Base-by-base conservation (phyloP, 1,140 invertebrate genomes). In the Drosophila lacertosa region DNA sequence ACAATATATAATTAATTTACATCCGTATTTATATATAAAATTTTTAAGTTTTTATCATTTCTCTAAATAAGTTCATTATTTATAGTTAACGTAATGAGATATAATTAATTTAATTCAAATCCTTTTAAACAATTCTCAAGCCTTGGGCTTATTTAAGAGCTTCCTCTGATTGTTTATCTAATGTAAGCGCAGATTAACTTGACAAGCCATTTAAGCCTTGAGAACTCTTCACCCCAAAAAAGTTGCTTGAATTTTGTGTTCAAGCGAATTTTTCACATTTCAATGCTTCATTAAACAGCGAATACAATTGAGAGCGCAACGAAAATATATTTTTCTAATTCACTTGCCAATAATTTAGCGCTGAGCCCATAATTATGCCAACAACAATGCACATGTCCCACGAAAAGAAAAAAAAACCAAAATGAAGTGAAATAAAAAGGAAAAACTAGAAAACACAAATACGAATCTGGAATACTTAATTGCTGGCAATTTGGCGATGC, bases 361-460 rank as follows among this genome's bases (percentile, higher is more conserved):
- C 58, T 82, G 83, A 82, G 78, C 79, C 79, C 42, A 82, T 82
- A 82, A 82, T 82, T 82, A 82, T 82, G 74, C 74, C 74, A 77
- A 82, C 74, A 77, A 82, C 78, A 82, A 82, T 77, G 68, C 73
- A 63, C 51, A 72, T 66, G 66, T 50, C 39, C 64, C 59, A 48
- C 33, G 11, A 24, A 60, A 53, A 68, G 47, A 18, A 60, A 45
- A 62, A 54, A 13, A 24, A 55, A 53, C 62, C 47, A 47, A 29
- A 10, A 7, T 33, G 20, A n/a, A 26, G 26, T 33, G 47, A 29
- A 37, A n/a, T 24, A 37, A n/a, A 18, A 37, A 44, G 20, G 22
- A 55, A 18, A 47, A 40, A 63, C 39, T 58, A 59, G 50, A 58
- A 66, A 53, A 55, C 6, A 47, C 40, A 50, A 33, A 68, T 50